Evolutionary conservation across 2,113 vertebrate genomes (phyloP).

Genomic region (Rafetus swinhoei): DNA sequence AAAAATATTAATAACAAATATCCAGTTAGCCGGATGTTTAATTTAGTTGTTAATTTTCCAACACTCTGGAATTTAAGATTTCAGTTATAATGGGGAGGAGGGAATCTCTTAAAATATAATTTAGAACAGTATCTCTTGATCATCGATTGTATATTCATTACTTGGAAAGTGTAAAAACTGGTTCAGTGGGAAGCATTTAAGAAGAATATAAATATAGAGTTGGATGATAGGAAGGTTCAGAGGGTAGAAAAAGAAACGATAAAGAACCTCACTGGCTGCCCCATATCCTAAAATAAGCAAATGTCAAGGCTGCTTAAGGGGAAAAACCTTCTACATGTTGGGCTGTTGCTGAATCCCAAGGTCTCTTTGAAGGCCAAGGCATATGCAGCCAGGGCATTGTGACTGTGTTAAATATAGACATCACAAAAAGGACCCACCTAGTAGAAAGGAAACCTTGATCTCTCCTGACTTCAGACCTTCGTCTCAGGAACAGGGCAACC

Average conservation of each 20-base stretch:
- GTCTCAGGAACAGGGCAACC: constrained; percentile 42
- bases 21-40: not conserved
- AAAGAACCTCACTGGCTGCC: not conserved
- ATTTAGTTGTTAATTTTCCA: not conserved
- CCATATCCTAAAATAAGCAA: constrained; percentile 8
- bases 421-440: constrained; percentile 1
- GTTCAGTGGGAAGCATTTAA: not conserved
- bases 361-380: constrained; percentile 20
- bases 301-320: constrained; percentile 38
- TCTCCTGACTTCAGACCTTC: constrained; percentile 10
- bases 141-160: not conserved
- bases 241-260: not conserved
- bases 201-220: constrained; percentile 17
- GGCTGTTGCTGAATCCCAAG: constrained; percentile 13
- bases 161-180: not conserved
- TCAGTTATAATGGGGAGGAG: not conserved
- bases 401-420: not conserved
- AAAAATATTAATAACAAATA: not conserved
- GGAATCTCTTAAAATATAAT: not conserved
- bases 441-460: not conserved
- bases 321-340: constrained; percentile 20
- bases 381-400: not conserved
- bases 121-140: not conserved
- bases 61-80: not conserved
- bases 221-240: not conserved